phyloP scores from a whole-genome alignment of 2,113 vertebrate genomes.

The Ranitomeya variabilis region DNA sequence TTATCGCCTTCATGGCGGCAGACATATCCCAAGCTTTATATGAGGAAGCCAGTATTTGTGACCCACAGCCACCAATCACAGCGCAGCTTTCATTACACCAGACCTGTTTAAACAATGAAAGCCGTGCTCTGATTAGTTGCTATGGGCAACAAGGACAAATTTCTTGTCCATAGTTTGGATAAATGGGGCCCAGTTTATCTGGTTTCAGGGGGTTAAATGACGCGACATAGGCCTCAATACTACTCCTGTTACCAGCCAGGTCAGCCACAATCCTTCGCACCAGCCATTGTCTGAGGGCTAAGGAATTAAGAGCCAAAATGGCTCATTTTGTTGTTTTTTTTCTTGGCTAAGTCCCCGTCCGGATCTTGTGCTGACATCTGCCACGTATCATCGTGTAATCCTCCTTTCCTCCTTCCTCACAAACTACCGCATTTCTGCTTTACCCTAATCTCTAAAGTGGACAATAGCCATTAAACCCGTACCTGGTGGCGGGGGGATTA shows the following conservation, averaged over 20 bases:
- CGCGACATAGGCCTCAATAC: too few relatives aligned
- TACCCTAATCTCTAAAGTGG: slow-evolving; percentile 80
- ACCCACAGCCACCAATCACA: too few relatives aligned
- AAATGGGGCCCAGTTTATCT: too few relatives aligned
- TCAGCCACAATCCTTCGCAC: not conserved
- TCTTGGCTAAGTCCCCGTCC: slow-evolving; percentile 62
- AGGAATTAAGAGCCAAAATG: slow-evolving; percentile 57
- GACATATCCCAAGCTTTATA: too few relatives aligned
- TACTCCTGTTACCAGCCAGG: not conserved
- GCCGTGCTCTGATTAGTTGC: too few relatives aligned
- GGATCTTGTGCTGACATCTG: slow-evolving; percentile 71
- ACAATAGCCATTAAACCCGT: slow-evolving; percentile 73
- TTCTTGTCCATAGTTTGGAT: too few relatives aligned
- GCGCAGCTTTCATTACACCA: too few relatives aligned
- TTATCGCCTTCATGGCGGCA: too few relatives aligned
- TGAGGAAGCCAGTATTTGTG: too few relatives aligned
- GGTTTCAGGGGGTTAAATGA: not conserved
- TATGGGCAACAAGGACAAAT: too few relatives aligned
- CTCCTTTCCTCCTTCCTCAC: slow-evolving; percentile 65
- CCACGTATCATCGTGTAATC: slow-evolving; percentile 68
- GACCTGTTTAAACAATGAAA: too few relatives aligned
- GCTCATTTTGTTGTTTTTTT: slow-evolving; percentile 64
- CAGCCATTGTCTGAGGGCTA: not conserved
- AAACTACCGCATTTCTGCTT: slow-evolving; percentile 66
- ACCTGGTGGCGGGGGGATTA: slow-evolving; percentile 78